phyloP scores from a whole-genome alignment of 1,140 invertebrate species.

The Papilio machaon region DNA sequence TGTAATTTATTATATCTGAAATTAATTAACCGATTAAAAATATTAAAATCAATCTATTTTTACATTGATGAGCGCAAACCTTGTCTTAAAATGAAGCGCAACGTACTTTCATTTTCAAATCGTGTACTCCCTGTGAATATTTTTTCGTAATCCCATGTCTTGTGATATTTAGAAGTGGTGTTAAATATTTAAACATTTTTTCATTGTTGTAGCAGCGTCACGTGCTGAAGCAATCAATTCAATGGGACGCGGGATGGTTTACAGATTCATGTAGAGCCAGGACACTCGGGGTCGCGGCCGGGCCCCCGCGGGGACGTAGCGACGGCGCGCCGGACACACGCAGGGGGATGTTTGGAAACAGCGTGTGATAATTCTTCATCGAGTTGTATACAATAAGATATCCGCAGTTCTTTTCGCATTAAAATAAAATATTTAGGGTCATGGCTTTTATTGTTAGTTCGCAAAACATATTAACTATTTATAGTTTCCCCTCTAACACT shows the following conservation, averaged over 20 bases:
- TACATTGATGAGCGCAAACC: too few relatives aligned
- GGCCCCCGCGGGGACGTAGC: neutral
- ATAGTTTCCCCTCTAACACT: too few relatives aligned
- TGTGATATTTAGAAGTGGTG: neutral
- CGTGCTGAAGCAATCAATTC: conserved; percentile 25
- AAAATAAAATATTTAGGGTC: neutral
- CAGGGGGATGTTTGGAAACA: neutral
- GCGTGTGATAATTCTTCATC: neutral
- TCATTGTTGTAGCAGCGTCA: neutral
- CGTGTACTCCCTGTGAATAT: neutral
- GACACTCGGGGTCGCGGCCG: neutral
- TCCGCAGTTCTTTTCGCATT: neutral
- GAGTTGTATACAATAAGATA: neutral
- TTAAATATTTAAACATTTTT: neutral
- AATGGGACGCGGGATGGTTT: conserved; percentile 5
- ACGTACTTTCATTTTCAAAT: too few relatives aligned
- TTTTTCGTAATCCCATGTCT: neutral
- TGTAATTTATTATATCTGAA: too few relatives aligned
- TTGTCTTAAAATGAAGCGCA: too few relatives aligned
- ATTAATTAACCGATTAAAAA: too few relatives aligned
- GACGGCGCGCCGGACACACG: neutral
- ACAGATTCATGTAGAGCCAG: neutral
- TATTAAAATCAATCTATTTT: too few relatives aligned
- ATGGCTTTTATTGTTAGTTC: too few relatives aligned
- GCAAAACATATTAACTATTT: too few relatives aligned